Conservation (phyloP, 2,113 vertebrate genomes). For the Sisor rabdophorus region DNA sequence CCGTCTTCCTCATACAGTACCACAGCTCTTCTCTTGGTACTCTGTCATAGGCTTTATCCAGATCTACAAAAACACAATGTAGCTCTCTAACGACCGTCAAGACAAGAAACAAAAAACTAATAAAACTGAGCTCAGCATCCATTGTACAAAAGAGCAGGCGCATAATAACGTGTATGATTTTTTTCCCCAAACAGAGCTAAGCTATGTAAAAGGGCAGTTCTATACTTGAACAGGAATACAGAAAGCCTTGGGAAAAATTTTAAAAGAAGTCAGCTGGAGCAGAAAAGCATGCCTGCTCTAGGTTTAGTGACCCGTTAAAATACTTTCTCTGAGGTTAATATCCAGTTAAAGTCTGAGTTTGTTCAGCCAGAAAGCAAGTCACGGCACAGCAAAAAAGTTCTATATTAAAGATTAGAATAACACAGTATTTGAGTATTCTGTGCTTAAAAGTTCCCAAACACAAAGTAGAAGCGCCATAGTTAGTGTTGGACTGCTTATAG, state of each 20-base stretch:
- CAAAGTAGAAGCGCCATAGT: too few relatives aligned
- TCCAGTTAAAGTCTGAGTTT: constrained; percentile 20
- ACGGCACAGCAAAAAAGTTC: constrained; percentile 1
- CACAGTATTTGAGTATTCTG: background rate
- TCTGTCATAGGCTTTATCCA: too few relatives aligned
- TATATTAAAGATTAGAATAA: background rate
- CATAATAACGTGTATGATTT: constrained; percentile 54
- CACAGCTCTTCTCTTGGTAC: too few relatives aligned
- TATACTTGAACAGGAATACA: constrained; percentile 4
- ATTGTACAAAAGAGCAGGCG: constrained; percentile 28
- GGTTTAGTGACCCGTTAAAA: constrained; percentile 7
- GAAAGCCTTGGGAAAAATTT: constrained; percentile 17
- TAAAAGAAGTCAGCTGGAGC: constrained; percentile 9
- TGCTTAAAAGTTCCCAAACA: too few relatives aligned
- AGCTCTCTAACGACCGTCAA: too few relatives aligned
- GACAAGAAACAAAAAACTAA: constrained; percentile 33
- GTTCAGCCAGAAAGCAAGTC: constrained; percentile 10
- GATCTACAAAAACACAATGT: too few relatives aligned
- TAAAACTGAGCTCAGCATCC: constrained; percentile 37
- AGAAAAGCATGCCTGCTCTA: constrained; percentile 7
- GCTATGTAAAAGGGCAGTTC: constrained; percentile 40
- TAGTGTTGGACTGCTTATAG: too few relatives aligned
- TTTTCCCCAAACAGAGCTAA: constrained; percentile 41
- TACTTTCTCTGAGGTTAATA: background rate
- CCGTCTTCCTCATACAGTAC: too few relatives aligned